Evolutionary conservation across 2,113 vertebrate species (phyloP).

Genomic region (Elgaria multicarinata): DNA sequence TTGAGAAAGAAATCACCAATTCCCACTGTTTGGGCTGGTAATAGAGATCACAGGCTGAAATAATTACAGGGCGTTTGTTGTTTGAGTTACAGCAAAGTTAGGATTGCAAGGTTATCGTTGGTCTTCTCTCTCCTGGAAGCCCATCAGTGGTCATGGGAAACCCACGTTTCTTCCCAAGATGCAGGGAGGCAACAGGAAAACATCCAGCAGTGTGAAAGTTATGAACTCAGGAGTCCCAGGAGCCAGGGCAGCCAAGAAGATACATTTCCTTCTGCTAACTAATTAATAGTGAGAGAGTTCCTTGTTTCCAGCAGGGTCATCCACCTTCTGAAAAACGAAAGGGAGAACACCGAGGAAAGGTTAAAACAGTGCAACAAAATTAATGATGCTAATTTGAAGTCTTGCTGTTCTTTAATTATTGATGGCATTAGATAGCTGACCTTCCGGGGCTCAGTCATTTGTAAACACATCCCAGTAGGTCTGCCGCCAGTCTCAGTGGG

Average conservation of each 20-base stretch:
- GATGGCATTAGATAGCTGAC: background rate
- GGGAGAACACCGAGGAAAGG: constrained; percentile 44
- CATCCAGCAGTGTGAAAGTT: constrained; percentile 51
- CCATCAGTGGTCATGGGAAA: constrained; percentile 47
- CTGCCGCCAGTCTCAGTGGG: background rate
- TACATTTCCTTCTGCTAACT: constrained; percentile 44
- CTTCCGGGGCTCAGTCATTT: constrained; percentile 41
- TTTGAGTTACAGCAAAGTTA: constrained; percentile 25
- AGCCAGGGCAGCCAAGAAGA: background rate
- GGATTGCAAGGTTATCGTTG: constrained; percentile 2
- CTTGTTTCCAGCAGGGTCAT: constrained; percentile 39
- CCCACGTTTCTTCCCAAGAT: constrained; percentile 40
- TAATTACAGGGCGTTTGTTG: constrained; percentile 28
- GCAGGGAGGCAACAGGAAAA: constrained; percentile 54
- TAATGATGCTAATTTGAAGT: constrained; percentile 56
- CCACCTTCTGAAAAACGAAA: constrained; percentile 52
- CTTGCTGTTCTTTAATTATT: constrained; percentile 54
- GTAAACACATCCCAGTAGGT: constrained; percentile 49
- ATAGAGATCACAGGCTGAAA: background rate
- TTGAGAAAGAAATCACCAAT: constrained; percentile 26
- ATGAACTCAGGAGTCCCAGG: constrained; percentile 14
- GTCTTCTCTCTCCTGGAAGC: constrained; percentile 52
- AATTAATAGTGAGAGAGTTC: constrained; percentile 35
- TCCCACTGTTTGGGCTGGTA: constrained; percentile 27
- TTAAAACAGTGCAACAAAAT: constrained; percentile 58